These are phyloP conservation scores for Chaetogeoica ovagalla DNA, from an alignment of 2,888 invertebrate species.

Conservation along the genomic window DNA sequence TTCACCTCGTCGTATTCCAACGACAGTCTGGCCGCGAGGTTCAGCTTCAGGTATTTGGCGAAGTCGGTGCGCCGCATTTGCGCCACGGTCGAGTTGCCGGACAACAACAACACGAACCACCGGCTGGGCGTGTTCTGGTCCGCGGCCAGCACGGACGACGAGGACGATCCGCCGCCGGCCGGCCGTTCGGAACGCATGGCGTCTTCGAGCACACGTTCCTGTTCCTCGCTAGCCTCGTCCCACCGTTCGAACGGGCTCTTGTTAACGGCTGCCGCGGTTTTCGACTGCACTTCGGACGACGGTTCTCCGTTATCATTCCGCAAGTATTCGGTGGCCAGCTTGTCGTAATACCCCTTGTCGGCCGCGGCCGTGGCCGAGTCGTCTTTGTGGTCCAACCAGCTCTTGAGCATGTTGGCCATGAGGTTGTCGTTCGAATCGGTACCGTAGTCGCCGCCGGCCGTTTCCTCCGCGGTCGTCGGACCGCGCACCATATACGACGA, in stretches of 20 bases:
- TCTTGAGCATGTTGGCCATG: conserved; percentile 54
- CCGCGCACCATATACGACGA: neutral
- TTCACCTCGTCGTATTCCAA: conserved; percentile 58
- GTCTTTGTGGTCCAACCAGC: conserved; percentile 25
- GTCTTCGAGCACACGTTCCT: conserved; percentile 57
- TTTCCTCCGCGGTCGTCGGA: conserved; percentile 47
- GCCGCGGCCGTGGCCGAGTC: neutral
- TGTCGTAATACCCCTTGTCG: conserved; percentile 12
- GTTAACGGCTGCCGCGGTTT: conserved; percentile 45
- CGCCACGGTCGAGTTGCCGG: conserved; percentile 58
- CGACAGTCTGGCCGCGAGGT: conserved; percentile 58
- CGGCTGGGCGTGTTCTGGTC: conserved; percentile 55
- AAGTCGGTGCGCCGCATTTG: conserved; percentile 58
- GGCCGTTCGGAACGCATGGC: conserved; percentile 56
- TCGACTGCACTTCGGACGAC: conserved; percentile 19
- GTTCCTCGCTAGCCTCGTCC: conserved; percentile 58
- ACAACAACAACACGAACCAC: conserved; percentile 58
- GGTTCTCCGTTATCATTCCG: neutral
- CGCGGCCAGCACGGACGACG: conserved; percentile 54
- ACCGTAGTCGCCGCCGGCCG: conserved; percentile 55
- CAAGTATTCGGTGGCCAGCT: neutral
- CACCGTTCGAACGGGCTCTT: conserved; percentile 57
- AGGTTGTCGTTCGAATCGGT: conserved; percentile 54
- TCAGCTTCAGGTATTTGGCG: conserved; percentile 58
- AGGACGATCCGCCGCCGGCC: conserved; percentile 4